phyloP scores from a whole-genome alignment of 2,113 vertebrate species.

The Sander vitreus region DNA sequence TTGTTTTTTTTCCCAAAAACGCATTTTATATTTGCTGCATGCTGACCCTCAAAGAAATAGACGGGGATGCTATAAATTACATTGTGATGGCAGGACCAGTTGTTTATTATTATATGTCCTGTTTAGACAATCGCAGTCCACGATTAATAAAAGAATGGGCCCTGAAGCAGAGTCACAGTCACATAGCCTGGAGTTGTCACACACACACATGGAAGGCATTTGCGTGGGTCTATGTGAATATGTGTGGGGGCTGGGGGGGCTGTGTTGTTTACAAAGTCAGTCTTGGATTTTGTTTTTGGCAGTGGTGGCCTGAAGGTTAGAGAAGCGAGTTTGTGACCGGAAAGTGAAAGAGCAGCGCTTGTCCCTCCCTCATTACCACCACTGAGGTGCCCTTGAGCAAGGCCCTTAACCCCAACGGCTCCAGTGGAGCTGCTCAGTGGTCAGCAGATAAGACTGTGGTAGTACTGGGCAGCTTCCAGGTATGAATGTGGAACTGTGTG shows the following conservation, averaged over 20 bases:
- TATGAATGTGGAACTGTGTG: no score
- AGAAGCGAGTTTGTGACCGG: no score
- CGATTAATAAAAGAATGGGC: slow-evolving; percentile 19
- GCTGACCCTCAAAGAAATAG: slow-evolving; percentile 19
- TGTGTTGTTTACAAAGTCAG: neutral
- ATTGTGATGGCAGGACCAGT: slow-evolving; percentile 3
- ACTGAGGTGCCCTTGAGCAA: no score
- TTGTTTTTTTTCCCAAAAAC: neutral
- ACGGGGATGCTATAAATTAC: slow-evolving; percentile 13
- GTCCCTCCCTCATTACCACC: no score
- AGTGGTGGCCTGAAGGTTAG: no score
- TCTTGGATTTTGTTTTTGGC: neutral
- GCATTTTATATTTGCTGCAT: neutral
- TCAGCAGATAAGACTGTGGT: no score
- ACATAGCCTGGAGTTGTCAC: slow-evolving; percentile 39
- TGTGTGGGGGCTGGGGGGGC: neutral
- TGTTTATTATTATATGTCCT: slow-evolving; percentile 9
- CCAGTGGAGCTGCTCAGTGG: no score
- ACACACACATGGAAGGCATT: slow-evolving; percentile 1
- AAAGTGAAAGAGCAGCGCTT: no score
- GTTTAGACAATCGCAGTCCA: neutral
- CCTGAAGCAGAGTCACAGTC: slow-evolving; percentile 26
- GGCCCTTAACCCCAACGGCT: no score
- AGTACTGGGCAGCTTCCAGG: no score
- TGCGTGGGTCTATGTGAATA: neutral